Conservation (phyloP, 2,113 vertebrate species). For the Hippoglossus stenolepis region DNA sequence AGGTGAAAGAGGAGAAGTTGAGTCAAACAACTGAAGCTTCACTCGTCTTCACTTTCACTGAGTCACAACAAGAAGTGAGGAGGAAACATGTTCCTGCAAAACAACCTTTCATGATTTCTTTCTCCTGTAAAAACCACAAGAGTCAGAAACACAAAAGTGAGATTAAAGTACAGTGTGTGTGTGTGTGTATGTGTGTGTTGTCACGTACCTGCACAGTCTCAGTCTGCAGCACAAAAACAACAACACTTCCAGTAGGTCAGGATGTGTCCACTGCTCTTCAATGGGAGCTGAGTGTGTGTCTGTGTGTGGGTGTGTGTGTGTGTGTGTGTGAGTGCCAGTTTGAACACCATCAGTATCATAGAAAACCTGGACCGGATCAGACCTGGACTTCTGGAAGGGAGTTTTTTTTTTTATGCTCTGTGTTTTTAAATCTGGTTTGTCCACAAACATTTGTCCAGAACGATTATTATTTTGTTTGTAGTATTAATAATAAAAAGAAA, state of each 20-base stretch:
- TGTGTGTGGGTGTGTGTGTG: not conserved
- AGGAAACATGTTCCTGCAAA: not conserved
- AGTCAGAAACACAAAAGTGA: not conserved
- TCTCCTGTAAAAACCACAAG: not conserved
- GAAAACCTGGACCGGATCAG: conserved; percentile 26
- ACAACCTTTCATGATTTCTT: not conserved
- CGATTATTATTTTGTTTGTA: too few relatives aligned
- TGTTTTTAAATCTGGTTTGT: not conserved
- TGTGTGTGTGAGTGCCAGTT: not conserved
- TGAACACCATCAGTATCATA: not conserved
- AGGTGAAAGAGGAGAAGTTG: too few relatives aligned
- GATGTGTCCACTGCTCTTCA: conserved; percentile 11
- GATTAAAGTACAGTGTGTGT: not conserved
- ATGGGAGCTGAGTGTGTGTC: not conserved
- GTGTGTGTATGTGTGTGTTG: not conserved
- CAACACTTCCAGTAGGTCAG: not conserved
- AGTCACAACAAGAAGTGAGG: not conserved
- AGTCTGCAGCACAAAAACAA: not conserved
- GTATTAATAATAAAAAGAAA: too few relatives aligned
- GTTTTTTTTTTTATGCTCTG: not conserved
- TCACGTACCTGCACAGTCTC: conserved; percentile 42
- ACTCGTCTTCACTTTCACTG: not conserved
- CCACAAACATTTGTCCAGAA: not conserved
- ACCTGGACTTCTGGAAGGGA: not conserved
- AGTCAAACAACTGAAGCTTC: too few relatives aligned